phyloP scores from a whole-genome alignment of 2,113 vertebrate species.

The Tiliqua scincoides region DNA sequence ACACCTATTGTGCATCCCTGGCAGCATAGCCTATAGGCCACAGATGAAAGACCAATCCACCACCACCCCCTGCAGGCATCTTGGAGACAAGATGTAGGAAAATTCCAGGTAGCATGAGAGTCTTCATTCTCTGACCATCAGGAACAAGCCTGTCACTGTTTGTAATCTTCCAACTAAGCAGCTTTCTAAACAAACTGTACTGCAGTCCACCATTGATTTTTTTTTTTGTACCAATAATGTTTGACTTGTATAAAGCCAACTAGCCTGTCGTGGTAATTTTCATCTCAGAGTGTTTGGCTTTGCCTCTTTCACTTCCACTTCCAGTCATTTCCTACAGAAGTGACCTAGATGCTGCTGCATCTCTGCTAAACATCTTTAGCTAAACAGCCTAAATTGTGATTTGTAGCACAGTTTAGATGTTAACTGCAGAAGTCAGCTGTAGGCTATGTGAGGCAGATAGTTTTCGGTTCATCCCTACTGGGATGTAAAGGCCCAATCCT shows the following conservation, averaged over 20 bases:
- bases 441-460: neutral
- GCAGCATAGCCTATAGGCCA: neutral
- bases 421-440: neutral
- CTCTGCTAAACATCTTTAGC: too few species aligned
- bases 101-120: conserved; percentile 23
- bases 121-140: conserved; percentile 20
- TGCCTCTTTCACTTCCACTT: neutral
- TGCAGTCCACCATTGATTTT: fast-evolving
- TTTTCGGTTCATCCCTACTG: neutral
- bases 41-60: neutral
- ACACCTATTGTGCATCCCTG: neutral
- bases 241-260: conserved; percentile 1
- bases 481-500: too few species aligned
- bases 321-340: too few species aligned
- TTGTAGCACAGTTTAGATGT: neutral
- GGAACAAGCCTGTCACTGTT: conserved; percentile 30
- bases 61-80: neutral
- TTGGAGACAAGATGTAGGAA: conserved; percentile 31
- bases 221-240: neutral
- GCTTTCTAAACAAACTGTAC: conserved; percentile 48
- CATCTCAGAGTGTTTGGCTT: neutral
- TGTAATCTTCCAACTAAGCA: neutral
- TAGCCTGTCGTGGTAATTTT: neutral
- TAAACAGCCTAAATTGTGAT: neutral
- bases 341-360: too few species aligned